Evolutionary conservation across 1,140 invertebrate genomes (phyloP).

Genomic region (Drosophila saltans): DNA sequence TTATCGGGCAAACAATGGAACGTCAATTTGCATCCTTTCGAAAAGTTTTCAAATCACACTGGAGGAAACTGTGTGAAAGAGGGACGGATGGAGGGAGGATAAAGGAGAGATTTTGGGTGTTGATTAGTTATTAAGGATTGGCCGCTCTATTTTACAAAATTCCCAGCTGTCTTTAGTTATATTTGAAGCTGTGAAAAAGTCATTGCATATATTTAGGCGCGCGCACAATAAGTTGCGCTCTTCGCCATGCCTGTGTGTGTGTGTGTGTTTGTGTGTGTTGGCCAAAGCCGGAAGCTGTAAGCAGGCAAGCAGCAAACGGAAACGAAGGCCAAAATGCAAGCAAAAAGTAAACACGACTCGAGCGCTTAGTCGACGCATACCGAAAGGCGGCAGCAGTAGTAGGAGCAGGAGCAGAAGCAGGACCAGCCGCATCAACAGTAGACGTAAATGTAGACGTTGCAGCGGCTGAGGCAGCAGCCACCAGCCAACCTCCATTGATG

Average conservation of each 20-base stretch:
- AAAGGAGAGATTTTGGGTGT: slow-evolving; percentile 19
- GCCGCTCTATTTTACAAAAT: slow-evolving; percentile 15
- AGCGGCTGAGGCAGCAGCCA: slow-evolving; percentile 29
- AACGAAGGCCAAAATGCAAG: slow-evolving; percentile 71
- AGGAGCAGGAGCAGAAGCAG: neutral
- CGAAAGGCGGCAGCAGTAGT: slow-evolving; percentile 16
- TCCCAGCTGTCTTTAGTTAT: slow-evolving; percentile 21
- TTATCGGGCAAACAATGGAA: slow-evolving; percentile 53
- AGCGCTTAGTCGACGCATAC: neutral
- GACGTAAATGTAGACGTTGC: too few species aligned
- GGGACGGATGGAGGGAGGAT: neutral
- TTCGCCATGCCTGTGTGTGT: slow-evolving; percentile 8
- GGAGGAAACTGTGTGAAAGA: slow-evolving; percentile 25
- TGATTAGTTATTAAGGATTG: slow-evolving; percentile 73
- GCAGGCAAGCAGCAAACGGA: slow-evolving; percentile 78
- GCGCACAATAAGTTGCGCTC: slow-evolving; percentile 58
- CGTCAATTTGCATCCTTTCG: slow-evolving; percentile 52
- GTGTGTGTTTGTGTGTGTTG: slow-evolving; percentile 38
- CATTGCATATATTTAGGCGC: slow-evolving; percentile 72
- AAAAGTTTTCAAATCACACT: slow-evolving; percentile 38
- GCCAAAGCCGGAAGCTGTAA: slow-evolving; percentile 75
- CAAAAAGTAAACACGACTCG: slow-evolving; percentile 66
- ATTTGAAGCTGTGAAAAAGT: slow-evolving; percentile 23
- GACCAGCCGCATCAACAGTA: too few species aligned
- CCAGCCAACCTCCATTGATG: slow-evolving; percentile 78